phyloP scores from a whole-genome alignment of 2,113 vertebrate species.

The Cyprinodon brontotheroides region DNA sequence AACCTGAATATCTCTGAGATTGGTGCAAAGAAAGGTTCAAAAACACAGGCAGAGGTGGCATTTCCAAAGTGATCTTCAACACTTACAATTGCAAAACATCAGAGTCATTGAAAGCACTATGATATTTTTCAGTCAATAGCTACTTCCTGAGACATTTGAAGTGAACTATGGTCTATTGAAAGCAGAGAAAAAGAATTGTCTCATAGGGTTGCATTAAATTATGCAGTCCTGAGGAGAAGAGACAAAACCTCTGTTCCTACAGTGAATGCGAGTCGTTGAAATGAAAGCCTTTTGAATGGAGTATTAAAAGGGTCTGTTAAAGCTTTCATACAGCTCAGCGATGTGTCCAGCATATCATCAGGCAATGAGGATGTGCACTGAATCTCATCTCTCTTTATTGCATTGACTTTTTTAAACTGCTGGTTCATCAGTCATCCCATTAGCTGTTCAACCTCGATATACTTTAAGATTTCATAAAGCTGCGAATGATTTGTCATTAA shows the following conservation, averaged over 20 bases:
- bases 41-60: slow-evolving; percentile 54
- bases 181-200: slow-evolving; percentile 41
- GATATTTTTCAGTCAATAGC: slow-evolving; percentile 57
- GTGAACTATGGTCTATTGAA: slow-evolving; percentile 33
- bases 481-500: background rate
- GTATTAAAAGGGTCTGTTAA: slow-evolving; percentile 33
- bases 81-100: slow-evolving; percentile 37
- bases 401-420: background rate
- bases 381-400: slow-evolving; percentile 17
- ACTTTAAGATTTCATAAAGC: background rate
- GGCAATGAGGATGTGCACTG: slow-evolving; percentile 5
- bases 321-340: slow-evolving; percentile 22
- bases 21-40: slow-evolving; percentile 30
- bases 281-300: slow-evolving; percentile 39
- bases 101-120: slow-evolving; percentile 44
- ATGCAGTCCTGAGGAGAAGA: slow-evolving; percentile 32
- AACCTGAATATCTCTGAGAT: slow-evolving; percentile 6
- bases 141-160: slow-evolving; percentile 56
- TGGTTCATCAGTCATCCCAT: background rate
- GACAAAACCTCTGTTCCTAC: slow-evolving; percentile 31
- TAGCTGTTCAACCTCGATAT: background rate
- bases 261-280: slow-evolving; percentile 24
- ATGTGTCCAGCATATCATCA: slow-evolving; percentile 3
- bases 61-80: slow-evolving; percentile 52
- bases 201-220: slow-evolving; percentile 45